A percentile compares a stretch with the other conserved stretches of the same genome.
phyloP scores from a whole-genome alignment of 2,888 invertebrate species.

The Fragum sueziense region DNA sequence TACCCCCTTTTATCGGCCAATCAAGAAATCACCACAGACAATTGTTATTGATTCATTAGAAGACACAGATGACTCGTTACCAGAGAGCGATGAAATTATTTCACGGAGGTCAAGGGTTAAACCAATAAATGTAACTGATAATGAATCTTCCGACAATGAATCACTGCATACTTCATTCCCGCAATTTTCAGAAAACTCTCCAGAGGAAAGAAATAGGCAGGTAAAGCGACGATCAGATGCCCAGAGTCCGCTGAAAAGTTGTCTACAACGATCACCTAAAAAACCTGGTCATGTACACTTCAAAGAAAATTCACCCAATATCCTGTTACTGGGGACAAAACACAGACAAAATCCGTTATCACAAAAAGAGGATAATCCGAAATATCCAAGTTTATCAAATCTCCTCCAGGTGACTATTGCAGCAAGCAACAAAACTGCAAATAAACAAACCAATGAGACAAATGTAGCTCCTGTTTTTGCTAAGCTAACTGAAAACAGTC shows the following conservation, averaged over 20 bases:
- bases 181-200: no score
- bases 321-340: background rate
- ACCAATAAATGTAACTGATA: background rate
- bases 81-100: constrained; percentile 6
- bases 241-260: background rate
- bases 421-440: background rate
- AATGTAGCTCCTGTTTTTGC: background rate
- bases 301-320: background rate
- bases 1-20: background rate
- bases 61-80: background rate
- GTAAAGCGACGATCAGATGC: background rate
- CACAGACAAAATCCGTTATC: background rate
- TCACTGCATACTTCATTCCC: no score
- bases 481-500: no score
- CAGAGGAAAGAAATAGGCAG: background rate
- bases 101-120: background rate
- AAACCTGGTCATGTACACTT: constrained; percentile 5
- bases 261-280: background rate
- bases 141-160: background rate
- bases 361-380: background rate
- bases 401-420: background rate
- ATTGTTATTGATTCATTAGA: constrained; percentile 4
- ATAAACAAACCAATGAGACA: background rate
- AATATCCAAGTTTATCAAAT: constrained; percentile 6
- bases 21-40: background rate